These are phyloP conservation scores for Petroica traversi DNA, from an alignment of 2,113 vertebrate genomes.

Conservation along the genomic window DNA sequence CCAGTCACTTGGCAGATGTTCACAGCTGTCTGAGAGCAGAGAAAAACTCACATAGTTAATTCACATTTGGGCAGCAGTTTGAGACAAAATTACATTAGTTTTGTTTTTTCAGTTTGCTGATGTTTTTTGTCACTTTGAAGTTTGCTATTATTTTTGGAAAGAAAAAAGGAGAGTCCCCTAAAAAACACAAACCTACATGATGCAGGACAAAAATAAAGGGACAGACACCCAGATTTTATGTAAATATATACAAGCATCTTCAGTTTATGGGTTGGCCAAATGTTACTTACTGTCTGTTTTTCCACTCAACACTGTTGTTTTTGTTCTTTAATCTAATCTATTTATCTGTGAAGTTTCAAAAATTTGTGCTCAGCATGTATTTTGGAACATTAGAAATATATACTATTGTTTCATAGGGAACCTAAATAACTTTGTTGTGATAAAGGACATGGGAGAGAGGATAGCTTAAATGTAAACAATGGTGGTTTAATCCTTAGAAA, in stretches of 20 bases:
- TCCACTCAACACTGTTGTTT: not conserved
- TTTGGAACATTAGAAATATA: not conserved
- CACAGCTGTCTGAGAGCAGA: constrained; percentile 25
- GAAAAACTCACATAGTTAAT: not conserved
- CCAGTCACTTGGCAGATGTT: constrained; percentile 44
- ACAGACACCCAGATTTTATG: not conserved
- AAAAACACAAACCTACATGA: accelerated
- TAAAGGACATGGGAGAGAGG: constrained; percentile 54
- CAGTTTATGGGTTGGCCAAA: not conserved
- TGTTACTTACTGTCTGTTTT: constrained; percentile 18
- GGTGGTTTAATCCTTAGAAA: not conserved
- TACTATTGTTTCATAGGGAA: not conserved
- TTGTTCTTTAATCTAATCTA: constrained; percentile 43
- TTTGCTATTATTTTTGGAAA: not conserved
- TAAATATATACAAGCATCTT: not conserved
- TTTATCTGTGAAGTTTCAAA: constrained; percentile 45
- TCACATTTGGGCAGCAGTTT: not conserved
- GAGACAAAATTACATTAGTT: not conserved
- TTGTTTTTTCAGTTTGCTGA: not conserved
- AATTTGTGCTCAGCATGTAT: constrained; percentile 11
- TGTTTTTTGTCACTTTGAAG: not conserved
- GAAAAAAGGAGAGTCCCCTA: not conserved
- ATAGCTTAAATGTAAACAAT: constrained; percentile 17
- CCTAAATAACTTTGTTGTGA: constrained; percentile 8
- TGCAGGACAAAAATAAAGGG: not conserved